These are phyloP conservation scores for Watsonalla binaria DNA, from an alignment of 2,888 invertebrate species.

Conservation along the genomic window DNA sequence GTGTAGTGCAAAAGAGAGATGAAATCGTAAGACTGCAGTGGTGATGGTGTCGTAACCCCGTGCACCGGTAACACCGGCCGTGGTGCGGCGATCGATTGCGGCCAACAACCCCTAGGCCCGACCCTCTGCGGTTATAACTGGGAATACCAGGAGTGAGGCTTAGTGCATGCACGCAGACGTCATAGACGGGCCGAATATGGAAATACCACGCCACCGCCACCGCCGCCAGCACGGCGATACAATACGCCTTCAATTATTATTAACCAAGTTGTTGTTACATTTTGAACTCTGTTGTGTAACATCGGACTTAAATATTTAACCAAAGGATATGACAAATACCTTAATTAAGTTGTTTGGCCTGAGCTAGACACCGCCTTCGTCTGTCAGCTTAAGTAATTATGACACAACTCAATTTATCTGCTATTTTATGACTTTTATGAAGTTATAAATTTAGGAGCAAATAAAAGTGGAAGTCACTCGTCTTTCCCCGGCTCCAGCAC, in stretches of 20 bases:
- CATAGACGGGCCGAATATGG: constrained; percentile 31
- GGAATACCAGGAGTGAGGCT: constrained; percentile 67
- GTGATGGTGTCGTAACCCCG: constrained; percentile 57
- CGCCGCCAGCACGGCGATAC: constrained; percentile 15
- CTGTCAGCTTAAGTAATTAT: no score
- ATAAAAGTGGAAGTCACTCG: constrained; percentile 32
- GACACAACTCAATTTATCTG: constrained; percentile 5
- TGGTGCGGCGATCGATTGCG: constrained; percentile 69
- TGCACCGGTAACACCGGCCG: constrained; percentile 57
- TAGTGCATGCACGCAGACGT: constrained; percentile 36
- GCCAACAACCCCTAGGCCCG: constrained; percentile 68
- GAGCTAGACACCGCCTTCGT: no score
- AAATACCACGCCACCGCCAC: constrained; percentile 63
- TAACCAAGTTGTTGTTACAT: no score
- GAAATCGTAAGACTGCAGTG: constrained; percentile 42
- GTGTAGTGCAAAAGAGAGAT: constrained; percentile 20
- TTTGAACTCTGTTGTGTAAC: no score
- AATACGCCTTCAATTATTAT: no score
- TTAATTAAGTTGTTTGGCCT: no score
- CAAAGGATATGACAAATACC: no score
- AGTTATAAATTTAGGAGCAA: constrained; percentile 36
- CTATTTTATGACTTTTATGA: constrained; percentile 26
- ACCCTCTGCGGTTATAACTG: constrained; percentile 68
- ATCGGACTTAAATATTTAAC: no score
- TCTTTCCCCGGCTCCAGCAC: constrained; percentile 32